phyloP scores from a whole-genome alignment of 2,888 invertebrate genomes.

The Drosophila pseudotakahashii region DNA sequence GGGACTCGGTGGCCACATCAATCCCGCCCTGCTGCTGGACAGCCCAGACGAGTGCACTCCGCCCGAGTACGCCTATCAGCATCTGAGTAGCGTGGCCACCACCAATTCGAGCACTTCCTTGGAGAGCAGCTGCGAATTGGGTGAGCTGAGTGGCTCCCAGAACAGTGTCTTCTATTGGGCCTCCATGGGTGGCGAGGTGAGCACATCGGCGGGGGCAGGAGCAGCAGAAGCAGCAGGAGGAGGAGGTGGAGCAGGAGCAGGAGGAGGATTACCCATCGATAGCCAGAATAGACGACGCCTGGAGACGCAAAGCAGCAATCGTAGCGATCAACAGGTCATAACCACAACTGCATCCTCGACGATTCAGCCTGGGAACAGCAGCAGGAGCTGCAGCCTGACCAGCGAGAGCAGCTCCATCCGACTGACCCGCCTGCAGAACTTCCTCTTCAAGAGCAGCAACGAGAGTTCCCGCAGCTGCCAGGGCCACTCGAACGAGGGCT shows the following conservation, averaged over 20 bases:
- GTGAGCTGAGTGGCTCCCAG: conserved; percentile 68
- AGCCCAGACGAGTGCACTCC: conserved; percentile 83
- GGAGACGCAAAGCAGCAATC: conserved; percentile 61
- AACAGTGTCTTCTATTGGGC: conserved; percentile 74
- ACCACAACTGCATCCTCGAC: conserved; percentile 26
- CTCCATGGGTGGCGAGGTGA: conserved; percentile 81
- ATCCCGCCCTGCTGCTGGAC: conserved; percentile 79
- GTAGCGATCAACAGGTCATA: conserved; percentile 51
- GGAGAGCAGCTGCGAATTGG: conserved; percentile 77
- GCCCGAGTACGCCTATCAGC: conserved; percentile 81
- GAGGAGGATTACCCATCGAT: conserved; percentile 13
- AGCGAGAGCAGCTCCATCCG: conserved; percentile 80
- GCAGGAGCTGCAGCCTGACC: conserved; percentile 79
- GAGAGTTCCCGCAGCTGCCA: conserved; percentile 78
- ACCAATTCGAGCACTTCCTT: conserved; percentile 80
- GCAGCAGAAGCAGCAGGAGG: conserved; percentile 26
- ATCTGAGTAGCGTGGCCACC: conserved; percentile 80
- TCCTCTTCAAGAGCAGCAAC: conserved; percentile 82
- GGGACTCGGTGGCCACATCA: conserved; percentile 74
- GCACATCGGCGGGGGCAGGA: conserved; percentile 60
- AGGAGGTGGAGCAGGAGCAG: conserved; percentile 15
- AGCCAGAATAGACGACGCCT: conserved; percentile 28
- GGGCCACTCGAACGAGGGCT: conserved; percentile 81
- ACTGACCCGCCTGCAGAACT: conserved; percentile 80
- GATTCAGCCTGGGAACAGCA: conserved; percentile 47